Evolutionary conservation across 53 echinoderm and acorn worm species (phyloP).

Genomic region (Antedon mediterranea): DNA sequence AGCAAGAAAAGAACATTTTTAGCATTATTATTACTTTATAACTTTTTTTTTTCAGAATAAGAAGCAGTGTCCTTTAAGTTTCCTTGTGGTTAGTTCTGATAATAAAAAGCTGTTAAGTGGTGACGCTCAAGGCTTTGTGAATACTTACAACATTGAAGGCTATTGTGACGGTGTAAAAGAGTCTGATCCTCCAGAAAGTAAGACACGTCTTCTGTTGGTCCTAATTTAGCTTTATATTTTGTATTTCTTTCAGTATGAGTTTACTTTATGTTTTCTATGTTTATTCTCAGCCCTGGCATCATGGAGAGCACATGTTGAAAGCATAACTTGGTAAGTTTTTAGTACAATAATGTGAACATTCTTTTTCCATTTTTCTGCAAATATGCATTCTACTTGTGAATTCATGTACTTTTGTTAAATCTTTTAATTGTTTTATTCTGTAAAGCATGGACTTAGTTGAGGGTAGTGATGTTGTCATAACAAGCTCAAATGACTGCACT

Average conservation of each 20-base stretch:
- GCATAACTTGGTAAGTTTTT: slow-evolving; percentile 65
- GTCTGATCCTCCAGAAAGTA: slow-evolving; percentile 58
- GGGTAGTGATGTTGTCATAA: slow-evolving; percentile 60
- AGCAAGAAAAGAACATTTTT: no score
- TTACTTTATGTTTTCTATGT: no score
- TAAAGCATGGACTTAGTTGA: slow-evolving; percentile 85
- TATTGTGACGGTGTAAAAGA: slow-evolving; percentile 53
- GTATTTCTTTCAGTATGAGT: no score
- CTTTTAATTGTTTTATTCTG: not conserved
- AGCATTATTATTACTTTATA: no score
- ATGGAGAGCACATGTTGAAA: slow-evolving; percentile 91
- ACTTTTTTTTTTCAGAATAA: not conserved
- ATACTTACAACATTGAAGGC: slow-evolving; percentile 69
- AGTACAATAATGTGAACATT: no score
- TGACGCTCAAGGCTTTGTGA: slow-evolving; percentile 52
- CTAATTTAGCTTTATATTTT: no score
- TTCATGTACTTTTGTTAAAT: no score
- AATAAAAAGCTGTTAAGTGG: slow-evolving; percentile 49
- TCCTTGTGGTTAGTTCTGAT: slow-evolving; percentile 15
- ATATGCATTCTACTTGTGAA: not conserved
- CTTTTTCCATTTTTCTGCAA: not conserved
- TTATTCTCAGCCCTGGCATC: slow-evolving; percentile 49
- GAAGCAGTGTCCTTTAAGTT: not conserved
- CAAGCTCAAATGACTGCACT: slow-evolving; percentile 85
- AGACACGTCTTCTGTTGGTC: slow-evolving; percentile 14